These are phyloP conservation scores for Yponomeuta cagnagella DNA, from an alignment of 2,888 invertebrate genomes.

Conservation along the genomic window DNA sequence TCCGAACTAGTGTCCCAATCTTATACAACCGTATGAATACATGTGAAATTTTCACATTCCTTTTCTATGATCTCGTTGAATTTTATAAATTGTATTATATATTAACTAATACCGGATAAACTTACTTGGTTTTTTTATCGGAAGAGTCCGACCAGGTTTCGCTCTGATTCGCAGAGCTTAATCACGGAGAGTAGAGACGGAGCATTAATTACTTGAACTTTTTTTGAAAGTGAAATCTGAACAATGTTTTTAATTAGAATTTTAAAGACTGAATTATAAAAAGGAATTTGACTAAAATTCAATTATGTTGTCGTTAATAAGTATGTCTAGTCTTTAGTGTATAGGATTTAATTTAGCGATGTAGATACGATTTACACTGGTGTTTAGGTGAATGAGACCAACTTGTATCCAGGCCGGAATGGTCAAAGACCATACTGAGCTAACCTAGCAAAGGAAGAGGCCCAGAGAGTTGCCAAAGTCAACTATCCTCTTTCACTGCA, in stretches of 20 bases:
- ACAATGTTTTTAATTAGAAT: constrained; percentile 28
- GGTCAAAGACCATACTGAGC: too few species aligned
- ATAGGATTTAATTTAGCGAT: constrained; percentile 8
- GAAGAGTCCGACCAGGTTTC: too few species aligned
- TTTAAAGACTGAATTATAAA: constrained; percentile 67
- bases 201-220: neutral
- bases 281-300: constrained; percentile 62
- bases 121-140: too few species aligned
- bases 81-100: neutral
- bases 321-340: constrained; percentile 28
- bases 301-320: constrained; percentile 63
- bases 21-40: neutral
- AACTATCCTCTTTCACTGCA: too few species aligned
- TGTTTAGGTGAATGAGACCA: constrained; percentile 14
- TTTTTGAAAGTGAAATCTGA: neutral
- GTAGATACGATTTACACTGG: constrained; percentile 10
- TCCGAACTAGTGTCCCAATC: neutral
- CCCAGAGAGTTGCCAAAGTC: too few species aligned
- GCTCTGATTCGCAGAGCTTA: too few species aligned
- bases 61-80: constrained; percentile 1
- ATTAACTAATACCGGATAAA: too few species aligned
- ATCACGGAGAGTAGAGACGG: too few species aligned
- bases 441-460: too few species aligned
- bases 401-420: neutral
- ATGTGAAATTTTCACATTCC: neutral